phyloP scores from a whole-genome alignment of 2,113 vertebrate species.

The Barnardius zonarius region DNA sequence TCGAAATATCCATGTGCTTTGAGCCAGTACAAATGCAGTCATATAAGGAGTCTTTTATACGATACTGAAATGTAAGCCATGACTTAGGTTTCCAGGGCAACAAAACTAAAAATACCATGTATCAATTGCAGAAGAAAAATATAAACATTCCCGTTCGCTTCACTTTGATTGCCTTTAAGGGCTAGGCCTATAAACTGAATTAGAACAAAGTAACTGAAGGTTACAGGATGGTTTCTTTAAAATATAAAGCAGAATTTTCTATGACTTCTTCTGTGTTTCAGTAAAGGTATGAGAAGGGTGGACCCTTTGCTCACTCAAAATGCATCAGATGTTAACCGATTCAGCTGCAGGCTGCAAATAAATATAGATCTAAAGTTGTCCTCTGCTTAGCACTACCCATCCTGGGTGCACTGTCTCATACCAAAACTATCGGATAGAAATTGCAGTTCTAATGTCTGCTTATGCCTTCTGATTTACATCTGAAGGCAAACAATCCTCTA shows the following conservation, averaged over 20 bases:
- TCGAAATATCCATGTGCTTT: neutral
- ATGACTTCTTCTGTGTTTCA: neutral
- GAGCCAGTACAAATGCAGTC: neutral
- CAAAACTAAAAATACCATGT: neutral
- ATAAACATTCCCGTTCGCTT: neutral
- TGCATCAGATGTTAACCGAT: neutral
- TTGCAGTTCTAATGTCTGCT: neutral
- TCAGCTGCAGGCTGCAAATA: neutral
- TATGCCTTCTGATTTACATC: neutral
- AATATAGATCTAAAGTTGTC: neutral
- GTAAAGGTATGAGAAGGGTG: neutral
- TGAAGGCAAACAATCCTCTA: neutral
- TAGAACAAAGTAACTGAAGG: neutral
- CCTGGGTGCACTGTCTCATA: neutral
- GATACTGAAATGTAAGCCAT: neutral
- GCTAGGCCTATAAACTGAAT: neutral
- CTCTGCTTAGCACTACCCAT: neutral
- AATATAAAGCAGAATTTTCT: neutral
- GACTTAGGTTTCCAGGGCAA: conserved; percentile 1
- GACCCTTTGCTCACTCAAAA: neutral
- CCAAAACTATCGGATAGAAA: neutral
- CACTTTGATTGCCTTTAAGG: neutral
- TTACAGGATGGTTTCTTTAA: neutral
- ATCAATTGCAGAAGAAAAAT: neutral
- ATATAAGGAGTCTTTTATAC: neutral